These are phyloP conservation scores for Apis cerana DNA, from an alignment of 1,140 invertebrate species.

Conservation along the genomic window DNA sequence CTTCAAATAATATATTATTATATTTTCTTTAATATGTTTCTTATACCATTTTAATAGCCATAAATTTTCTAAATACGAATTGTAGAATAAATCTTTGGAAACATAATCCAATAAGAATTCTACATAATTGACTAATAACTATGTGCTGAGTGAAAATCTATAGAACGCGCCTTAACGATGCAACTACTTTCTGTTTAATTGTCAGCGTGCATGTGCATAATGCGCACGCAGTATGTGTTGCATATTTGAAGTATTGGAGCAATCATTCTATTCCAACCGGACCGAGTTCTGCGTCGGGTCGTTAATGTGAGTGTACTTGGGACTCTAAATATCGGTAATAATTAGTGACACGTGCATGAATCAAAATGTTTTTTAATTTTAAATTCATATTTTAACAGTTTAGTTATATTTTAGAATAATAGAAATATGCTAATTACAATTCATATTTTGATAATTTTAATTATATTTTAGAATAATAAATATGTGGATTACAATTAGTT, in stretches of 20 bases:
- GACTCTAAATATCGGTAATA: constrained; percentile 4
- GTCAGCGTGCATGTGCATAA: background rate
- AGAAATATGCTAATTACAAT: background rate
- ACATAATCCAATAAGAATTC: background rate
- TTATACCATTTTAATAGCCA: background rate
- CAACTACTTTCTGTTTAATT: constrained; percentile 17
- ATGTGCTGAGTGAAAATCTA: background rate
- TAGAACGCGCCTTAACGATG: background rate
- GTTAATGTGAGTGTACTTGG: constrained; percentile 3
- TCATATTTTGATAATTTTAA: background rate
- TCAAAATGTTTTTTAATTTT: background rate
- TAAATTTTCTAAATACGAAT: background rate
- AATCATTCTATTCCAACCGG: constrained; percentile 32
- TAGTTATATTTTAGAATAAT: constrained; percentile 14
- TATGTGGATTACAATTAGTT: background rate
- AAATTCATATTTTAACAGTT: background rate
- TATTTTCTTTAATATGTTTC: background rate
- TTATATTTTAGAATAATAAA: constrained; percentile 4
- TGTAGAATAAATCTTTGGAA: background rate
- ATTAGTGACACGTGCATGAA: constrained; percentile 25
- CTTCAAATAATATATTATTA: background rate
- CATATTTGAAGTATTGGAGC: constrained; percentile 31
- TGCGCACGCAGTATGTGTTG: background rate
- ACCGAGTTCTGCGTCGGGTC: constrained; percentile 30
- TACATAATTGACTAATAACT: background rate